Evolutionary conservation across 1,140 invertebrate species (phyloP), one percentile per base, ranked within the genome.

Genomic region (Tigriopus japonicus): DNA sequence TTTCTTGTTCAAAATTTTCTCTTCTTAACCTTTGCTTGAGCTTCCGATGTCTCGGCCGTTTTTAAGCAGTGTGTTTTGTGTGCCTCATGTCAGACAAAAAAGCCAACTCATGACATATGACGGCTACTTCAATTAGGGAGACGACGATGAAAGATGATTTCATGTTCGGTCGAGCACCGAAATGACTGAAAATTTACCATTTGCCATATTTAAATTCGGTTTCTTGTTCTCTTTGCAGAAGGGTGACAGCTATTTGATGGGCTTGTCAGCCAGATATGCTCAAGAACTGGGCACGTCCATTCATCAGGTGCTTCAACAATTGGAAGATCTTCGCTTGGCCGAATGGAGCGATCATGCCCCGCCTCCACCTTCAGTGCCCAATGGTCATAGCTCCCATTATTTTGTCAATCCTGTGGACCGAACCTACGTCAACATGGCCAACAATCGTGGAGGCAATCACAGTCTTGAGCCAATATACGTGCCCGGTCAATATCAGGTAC

Each of bases 191-290:
- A 35, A 35, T 35, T n/a, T n/a, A n/a, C n/a, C n/a, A 35, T 35
- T 35, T 35, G 28, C 28, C 28, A 35, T 35, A 35, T 35, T 35
- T 55, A n/a, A 24, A 15, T 55, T 59, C 42, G 15, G n/a, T 42
- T 60, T 52, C 51, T 60, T 24, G 17, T 60, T 60, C 51, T n/a
- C 24, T 52, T 60, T 60, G 2, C 28, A 60, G 58, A 21, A 42
- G 21, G 58, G 58, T 42, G 58, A 60, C 24, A 45, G 58, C 42
- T 52, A 60, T 51, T 15, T 60, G 15, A 45, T 45, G 10, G 21
- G 19, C 13, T 21, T 60, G 42, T 42, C 58, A 12, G 23, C 58
- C 15, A 3, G 58, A 14, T 52, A 21, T 13, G 13, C 58, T n/a
- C 14, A 15, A 14, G 58, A 60, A 15, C 58, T 49, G 24, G 19